Evolutionary conservation across 2,113 vertebrate species (phyloP).

Genomic region (Cariama cristata): DNA sequence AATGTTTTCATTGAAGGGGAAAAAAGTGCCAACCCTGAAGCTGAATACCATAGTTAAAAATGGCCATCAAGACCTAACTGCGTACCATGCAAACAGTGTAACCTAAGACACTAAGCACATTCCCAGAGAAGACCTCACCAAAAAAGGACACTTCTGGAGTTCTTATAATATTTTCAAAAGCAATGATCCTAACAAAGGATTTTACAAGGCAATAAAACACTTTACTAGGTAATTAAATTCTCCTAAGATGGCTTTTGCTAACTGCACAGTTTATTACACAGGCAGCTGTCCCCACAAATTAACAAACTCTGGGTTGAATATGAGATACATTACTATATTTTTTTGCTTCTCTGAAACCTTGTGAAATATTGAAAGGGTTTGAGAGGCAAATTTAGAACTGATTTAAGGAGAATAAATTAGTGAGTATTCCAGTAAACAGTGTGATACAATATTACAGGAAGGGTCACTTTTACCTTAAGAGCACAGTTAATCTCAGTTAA

Average conservation of each 20-base stretch:
- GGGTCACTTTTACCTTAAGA: background rate
- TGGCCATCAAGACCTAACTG: background rate
- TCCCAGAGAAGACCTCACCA: background rate
- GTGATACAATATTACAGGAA: background rate
- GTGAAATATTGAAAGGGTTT: background rate
- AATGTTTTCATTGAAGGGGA: constrained; percentile 37
- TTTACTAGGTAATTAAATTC: constrained; percentile 29
- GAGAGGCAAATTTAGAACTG: background rate
- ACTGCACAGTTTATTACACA: background rate
- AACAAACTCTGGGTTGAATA: background rate
- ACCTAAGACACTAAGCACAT: background rate
- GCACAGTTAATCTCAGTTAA: background rate
- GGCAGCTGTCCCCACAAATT: background rate
- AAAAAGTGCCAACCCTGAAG: background rate
- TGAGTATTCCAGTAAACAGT: background rate
- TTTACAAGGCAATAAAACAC: constrained; percentile 42
- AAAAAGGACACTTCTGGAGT: background rate
- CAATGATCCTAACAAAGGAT: background rate
- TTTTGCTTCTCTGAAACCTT: background rate
- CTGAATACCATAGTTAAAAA: constrained; percentile 23
- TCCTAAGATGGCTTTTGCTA: background rate
- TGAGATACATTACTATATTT: background rate
- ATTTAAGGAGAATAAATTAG: background rate
- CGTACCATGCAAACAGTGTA: background rate
- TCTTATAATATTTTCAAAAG: background rate